Evolutionary conservation across 2,888 invertebrate species (phyloP).

Genomic region (Drosophila cognata): DNA sequence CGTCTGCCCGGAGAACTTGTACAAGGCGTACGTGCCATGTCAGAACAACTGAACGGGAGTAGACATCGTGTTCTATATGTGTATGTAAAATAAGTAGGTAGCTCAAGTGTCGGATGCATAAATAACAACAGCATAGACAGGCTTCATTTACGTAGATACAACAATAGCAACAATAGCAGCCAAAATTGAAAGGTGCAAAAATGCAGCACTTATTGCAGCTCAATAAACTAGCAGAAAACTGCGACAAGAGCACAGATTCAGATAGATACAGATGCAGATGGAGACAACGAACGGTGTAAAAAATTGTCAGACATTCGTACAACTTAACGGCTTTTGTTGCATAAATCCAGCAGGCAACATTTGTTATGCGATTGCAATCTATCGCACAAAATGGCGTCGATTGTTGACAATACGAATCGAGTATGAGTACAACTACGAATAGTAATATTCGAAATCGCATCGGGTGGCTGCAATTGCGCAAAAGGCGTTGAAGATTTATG

Average conservation of each 20-base stretch:
- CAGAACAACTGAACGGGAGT: slow-evolving; percentile 55
- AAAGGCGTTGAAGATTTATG: slow-evolving; percentile 62
- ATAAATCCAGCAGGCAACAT: slow-evolving; percentile 75
- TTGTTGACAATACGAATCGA: slow-evolving; percentile 68
- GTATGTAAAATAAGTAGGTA: slow-evolving; percentile 29
- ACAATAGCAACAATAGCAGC: slow-evolving; percentile 36
- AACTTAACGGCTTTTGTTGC: slow-evolving; percentile 80
- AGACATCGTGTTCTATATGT: slow-evolving; percentile 64
- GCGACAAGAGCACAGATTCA: slow-evolving; percentile 44
- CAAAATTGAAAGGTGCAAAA: slow-evolving; percentile 63
- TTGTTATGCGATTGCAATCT: slow-evolving; percentile 79
- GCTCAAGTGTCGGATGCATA: slow-evolving; percentile 48
- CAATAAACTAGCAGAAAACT: slow-evolving; percentile 69
- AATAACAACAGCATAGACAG: slow-evolving; percentile 61
- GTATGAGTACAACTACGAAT: slow-evolving; percentile 22
- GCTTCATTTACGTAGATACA: slow-evolving; percentile 8
- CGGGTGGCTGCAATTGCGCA: slow-evolving; percentile 56
- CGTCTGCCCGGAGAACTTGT: slow-evolving; percentile 53
- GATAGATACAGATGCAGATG: slow-evolving; percentile 25
- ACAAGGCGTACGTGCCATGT: slow-evolving; percentile 63
- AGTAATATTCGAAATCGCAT: slow-evolving; percentile 25
- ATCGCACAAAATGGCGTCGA: slow-evolving; percentile 69
- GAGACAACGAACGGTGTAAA: slow-evolving; percentile 53
- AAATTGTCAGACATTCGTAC: slow-evolving; percentile 66
- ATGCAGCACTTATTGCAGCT: slow-evolving; percentile 58